phyloP scores from a whole-genome alignment of 2,888 invertebrate species.

The Epinotia demarniana region DNA sequence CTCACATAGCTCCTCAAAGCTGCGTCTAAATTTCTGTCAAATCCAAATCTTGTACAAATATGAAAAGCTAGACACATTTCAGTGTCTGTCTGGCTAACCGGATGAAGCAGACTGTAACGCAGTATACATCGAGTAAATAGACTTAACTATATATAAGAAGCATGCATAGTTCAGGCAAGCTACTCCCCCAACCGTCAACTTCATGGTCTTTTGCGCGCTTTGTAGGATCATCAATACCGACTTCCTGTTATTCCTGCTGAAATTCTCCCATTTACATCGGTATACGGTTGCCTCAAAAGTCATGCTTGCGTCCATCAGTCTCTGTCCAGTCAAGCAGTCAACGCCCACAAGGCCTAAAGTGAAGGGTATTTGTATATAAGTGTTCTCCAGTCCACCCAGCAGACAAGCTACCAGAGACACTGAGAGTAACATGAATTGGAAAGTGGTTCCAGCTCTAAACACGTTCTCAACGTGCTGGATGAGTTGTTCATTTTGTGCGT shows the following conservation, averaged over 20 bases:
- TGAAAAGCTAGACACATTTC: neutral
- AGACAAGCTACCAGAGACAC: slow-evolving; percentile 56
- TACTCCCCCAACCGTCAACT: slow-evolving; percentile 67
- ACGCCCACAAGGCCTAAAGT: slow-evolving; percentile 55
- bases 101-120: slow-evolving; percentile 50
- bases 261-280: slow-evolving; percentile 69
- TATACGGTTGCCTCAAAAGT: slow-evolving; percentile 65
- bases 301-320: slow-evolving; percentile 62
- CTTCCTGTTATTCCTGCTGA: slow-evolving; percentile 62
- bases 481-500: slow-evolving; percentile 52
- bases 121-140: slow-evolving; percentile 68
- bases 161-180: slow-evolving; percentile 59
- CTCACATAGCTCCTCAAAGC: too few relatives aligned
- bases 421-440: slow-evolving; percentile 57
- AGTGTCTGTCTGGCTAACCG: too few relatives aligned
- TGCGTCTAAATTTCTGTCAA: too few relatives aligned
- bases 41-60: too few relatives aligned
- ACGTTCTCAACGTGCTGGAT: slow-evolving; percentile 54
- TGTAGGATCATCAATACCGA: slow-evolving; percentile 63
- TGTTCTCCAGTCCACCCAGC: slow-evolving; percentile 61
- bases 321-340: slow-evolving; percentile 68
- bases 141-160: slow-evolving; percentile 62
- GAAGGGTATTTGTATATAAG: slow-evolving; percentile 60
- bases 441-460: slow-evolving; percentile 56
- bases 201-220: slow-evolving; percentile 64